Base-by-base conservation (phyloP, 2,888 invertebrate species). In the Mechanitis messenoides region DNA sequence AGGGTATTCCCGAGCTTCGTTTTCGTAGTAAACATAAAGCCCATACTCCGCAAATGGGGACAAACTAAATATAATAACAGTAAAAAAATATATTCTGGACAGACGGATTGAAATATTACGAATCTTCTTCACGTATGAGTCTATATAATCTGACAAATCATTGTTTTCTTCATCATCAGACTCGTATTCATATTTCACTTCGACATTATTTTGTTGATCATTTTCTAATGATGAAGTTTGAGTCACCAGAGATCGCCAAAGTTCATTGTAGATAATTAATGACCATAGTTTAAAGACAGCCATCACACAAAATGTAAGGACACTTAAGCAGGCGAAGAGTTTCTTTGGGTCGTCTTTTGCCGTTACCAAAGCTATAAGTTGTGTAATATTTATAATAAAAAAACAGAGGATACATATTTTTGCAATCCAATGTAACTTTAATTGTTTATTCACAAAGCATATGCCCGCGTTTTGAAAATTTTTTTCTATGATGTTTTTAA, bases 291-390 rank as follows among this genome's bases (percentile, higher is more conserved):
- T 87, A 0, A 85, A 60, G 3, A 80, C 66, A 0, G 84, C 85
- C 82, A 87, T 82, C 7, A 72, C 68, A 53, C 80, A 81, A 64
- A 87, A 87, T 0, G 80, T 75, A 1, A 85, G 71, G 0, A 83
- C 71, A 60, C 86, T 85, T 58, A 83, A 79, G 63, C 83, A 81
- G 72, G 83, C 80, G 56, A 86, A 83, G 0, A 84, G 67, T 33
- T 71, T 75, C 11, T 78, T 73, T 0, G 72, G 65, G 53, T 86
- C 76, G n/a, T 74, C 70, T 54, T 65, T 76, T 2, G 76, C 74
- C 42, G 69, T 67, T 46, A 76, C 60, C 2, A 86, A 46, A 9
- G 69, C 76, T 42, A 80, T 73, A 0, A 77, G 33, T 71, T 84
- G 85, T 6, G 76, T 69, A 1, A 76, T 20, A 42, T 71, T 79